phyloP scores from a whole-genome alignment of 2,888 invertebrate genomes.

The Cheilosia soror region DNA sequence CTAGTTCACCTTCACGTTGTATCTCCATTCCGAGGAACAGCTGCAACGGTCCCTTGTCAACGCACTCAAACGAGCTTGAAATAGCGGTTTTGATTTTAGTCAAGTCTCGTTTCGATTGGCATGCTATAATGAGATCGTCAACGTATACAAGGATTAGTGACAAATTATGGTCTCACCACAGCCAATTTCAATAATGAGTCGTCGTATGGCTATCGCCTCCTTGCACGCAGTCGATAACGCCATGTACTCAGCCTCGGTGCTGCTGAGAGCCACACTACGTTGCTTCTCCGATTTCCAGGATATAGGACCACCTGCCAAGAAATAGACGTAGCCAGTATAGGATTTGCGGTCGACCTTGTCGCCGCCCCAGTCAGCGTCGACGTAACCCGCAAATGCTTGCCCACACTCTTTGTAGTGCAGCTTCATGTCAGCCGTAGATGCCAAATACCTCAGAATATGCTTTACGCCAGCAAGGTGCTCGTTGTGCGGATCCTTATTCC shows the following conservation, averaged over 20 bases:
- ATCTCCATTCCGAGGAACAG: conserved; percentile 43
- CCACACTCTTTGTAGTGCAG: conserved; percentile 19
- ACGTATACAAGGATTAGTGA: conserved; percentile 22
- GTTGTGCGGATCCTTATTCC: conserved; percentile 27
- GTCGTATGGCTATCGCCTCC: conserved; percentile 10
- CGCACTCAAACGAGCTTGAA: conserved; percentile 27
- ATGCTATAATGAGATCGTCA: conserved; percentile 35
- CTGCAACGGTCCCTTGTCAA: conserved; percentile 25
- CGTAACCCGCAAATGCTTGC: conserved; percentile 22
- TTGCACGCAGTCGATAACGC: conserved; percentile 7
- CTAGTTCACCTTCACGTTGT: conserved; percentile 23
- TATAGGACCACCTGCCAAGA: conserved; percentile 50
- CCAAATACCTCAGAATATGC: conserved; percentile 18
- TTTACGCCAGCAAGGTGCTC: conserved; percentile 27
- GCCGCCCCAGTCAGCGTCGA: conserved; percentile 40
- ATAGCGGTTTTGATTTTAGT: conserved; percentile 4
- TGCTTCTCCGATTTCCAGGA: conserved; percentile 41
- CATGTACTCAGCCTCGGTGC: conserved; percentile 12
- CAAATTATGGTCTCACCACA: conserved; percentile 4
- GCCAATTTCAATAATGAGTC: conserved; percentile 7
- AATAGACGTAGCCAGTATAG: conserved; percentile 57
- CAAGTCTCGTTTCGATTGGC: conserved; percentile 24
- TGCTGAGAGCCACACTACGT: conserved; percentile 17
- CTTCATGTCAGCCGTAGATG: conserved; percentile 21
- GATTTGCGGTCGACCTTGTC: conserved; percentile 56